Percentiles rank a stretch among this genome's conserved stretches.
phyloP scores from a whole-genome alignment of 2,888 invertebrate species.

The Baronia brevicornis region DNA sequence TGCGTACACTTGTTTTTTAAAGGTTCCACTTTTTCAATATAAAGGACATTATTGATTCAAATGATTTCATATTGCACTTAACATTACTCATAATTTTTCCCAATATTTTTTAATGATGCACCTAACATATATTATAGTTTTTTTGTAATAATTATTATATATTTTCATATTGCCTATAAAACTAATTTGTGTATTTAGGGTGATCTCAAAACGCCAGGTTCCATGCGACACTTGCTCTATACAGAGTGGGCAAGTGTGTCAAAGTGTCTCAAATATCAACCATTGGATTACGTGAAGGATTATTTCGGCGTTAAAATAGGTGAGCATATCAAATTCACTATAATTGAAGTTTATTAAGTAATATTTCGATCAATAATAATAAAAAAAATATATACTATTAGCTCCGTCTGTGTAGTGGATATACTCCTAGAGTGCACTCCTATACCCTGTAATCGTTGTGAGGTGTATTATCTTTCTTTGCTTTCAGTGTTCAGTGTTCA shows the following conservation, averaged over 20 bases:
- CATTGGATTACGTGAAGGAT: constrained; percentile 91
- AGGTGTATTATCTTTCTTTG: too few relatives aligned
- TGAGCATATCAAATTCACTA: constrained; percentile 25
- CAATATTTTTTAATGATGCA: neutral
- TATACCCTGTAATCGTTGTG: too few relatives aligned
- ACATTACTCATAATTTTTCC: neutral
- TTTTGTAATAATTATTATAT: constrained; percentile 1
- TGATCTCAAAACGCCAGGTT: constrained; percentile 80
- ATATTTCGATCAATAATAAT: too few relatives aligned
- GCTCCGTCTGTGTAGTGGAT: too few relatives aligned
- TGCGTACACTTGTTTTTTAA: too few relatives aligned
- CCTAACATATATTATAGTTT: neutral
- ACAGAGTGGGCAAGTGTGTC: constrained; percentile 88
- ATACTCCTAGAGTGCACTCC: too few relatives aligned
- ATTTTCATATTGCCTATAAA: constrained; percentile 21
- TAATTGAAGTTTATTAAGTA: too few relatives aligned
- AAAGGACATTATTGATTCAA: too few relatives aligned
- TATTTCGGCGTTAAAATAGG: constrained; percentile 95
- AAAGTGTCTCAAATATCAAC: constrained; percentile 89
- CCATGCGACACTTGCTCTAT: constrained; percentile 83
- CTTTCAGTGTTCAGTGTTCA: too few relatives aligned
- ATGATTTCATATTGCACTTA: too few relatives aligned
- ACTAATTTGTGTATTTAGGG: constrained; percentile 76
- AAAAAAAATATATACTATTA: too few relatives aligned
- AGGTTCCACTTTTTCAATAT: too few relatives aligned